Base-by-base conservation (phyloP, 1,140 invertebrate genomes). In the Gonioctena quinquepunctata region DNA sequence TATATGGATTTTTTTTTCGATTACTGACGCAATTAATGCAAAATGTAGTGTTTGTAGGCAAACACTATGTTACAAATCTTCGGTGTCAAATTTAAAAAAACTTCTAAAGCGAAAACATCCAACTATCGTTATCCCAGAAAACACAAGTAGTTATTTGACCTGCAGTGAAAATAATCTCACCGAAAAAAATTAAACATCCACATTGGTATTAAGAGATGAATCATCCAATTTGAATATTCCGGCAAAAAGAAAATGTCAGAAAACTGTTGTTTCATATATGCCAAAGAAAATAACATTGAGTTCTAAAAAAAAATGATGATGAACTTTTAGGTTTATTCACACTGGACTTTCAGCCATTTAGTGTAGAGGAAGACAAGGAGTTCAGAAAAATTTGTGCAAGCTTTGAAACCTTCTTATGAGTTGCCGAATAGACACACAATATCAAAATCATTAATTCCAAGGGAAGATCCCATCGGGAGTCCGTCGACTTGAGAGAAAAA, bases 281-380 rank as follows among this genome's bases (percentile, higher is more conserved):
- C 59, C 59, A 2, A 33, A 16, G 22, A 16, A 25, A 61, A 26
- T 61, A 26, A 61, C 16, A 61, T 13, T 19, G n/a, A 23, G 6
- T 33, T 8, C 23, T 18, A 71, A 61, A 68, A 25, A 56, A 57
- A n/a, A 11, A n/a, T n/a, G 19, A 60, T 61, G 21, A 42, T 60
- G n/a, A 28, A 49, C 18, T 61, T 25, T 23, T 76, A n/a, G 19
- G 68, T 63, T 50, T 78, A 52, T 57, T 77, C 13, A 72, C 52
- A 50, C 49, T 63, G 13, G 72, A 76, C 33, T 70, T 65, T 62
- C 69, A 78, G 60, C 66, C 76, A 49, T 77, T 78, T 67, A 72
- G 73, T 16, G 50, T 76, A 19, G 76, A 77, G 7, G 71, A 77
- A 57, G 75, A 75, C 50, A 19, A 68, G 27, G 73, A 62, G 2